phyloP scores from a whole-genome alignment of 1,140 invertebrate species.

The Ips typographus region DNA sequence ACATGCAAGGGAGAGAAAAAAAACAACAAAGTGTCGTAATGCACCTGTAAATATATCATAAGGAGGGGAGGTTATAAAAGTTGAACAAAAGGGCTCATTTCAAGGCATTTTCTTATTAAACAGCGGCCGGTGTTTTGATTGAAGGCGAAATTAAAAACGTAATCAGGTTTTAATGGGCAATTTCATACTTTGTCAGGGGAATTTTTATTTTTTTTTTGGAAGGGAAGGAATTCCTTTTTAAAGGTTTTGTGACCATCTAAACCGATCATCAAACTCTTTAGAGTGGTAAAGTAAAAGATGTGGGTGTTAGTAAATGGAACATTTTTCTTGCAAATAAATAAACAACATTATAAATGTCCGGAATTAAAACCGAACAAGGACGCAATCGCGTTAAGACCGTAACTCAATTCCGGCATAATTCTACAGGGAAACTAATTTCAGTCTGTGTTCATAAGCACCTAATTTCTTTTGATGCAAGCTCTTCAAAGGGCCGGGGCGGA shows the following conservation, averaged over 20 bases:
- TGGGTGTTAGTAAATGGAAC: too few relatives aligned
- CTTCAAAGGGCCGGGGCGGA: conserved; percentile 13
- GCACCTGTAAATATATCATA: too few relatives aligned
- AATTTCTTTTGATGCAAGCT: conserved; percentile 23
- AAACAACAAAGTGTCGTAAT: too few relatives aligned
- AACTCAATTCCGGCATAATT: conserved; percentile 17
- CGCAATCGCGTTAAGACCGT: conserved; percentile 13
- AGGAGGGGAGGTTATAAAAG: too few relatives aligned
- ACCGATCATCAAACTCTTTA: too few relatives aligned
- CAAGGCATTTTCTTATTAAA: conserved; percentile 15
- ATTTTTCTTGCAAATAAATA: too few relatives aligned
- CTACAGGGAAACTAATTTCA: conserved; percentile 15
- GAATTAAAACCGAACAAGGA: neutral
- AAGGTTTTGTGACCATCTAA: too few relatives aligned
- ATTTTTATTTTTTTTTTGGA: neutral
- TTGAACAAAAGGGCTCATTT: conserved; percentile 18
- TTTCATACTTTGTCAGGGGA: conserved; percentile 9
- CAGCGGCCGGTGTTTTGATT: conserved; percentile 17
- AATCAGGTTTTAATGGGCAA: conserved; percentile 19
- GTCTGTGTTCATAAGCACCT: conserved; percentile 17
- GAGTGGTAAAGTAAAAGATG: too few relatives aligned
- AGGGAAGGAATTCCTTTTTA: too few relatives aligned
- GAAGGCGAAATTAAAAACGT: conserved; percentile 21
- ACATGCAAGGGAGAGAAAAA: too few relatives aligned
- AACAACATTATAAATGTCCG: too few relatives aligned